A percentile compares a stretch with the other conserved stretches of the same genome.
Conservation (phyloP, 2,888 invertebrate genomes). For the Sturmia bella region DNA sequence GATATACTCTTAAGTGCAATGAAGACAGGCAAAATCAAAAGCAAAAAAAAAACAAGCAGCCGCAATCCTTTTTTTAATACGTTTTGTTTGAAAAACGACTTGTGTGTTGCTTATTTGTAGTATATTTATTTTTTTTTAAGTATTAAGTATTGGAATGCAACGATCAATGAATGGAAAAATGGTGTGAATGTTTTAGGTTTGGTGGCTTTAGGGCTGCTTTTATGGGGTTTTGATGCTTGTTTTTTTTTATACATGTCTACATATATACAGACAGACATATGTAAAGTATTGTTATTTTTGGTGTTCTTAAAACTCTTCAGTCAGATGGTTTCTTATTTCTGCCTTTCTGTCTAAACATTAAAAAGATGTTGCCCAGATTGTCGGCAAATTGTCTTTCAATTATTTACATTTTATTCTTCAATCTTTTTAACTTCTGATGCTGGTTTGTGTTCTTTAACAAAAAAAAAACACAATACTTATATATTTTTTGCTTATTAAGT, state of each 20-base stretch:
- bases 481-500: constrained; percentile 11
- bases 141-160: constrained; percentile 11
- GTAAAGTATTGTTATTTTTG: constrained; percentile 16
- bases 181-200: constrained; percentile 15
- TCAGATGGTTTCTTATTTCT: constrained; percentile 56
- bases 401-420: constrained; percentile 59
- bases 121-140: constrained; percentile 34
- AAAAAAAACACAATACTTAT: background rate
- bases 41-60: constrained; percentile 1
- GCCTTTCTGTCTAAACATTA: constrained; percentile 59
- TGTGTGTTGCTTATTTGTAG: constrained; percentile 49
- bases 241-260: background rate
- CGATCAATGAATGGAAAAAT: background rate
- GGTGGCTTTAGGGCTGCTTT: constrained; percentile 35
- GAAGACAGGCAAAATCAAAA: constrained; percentile 6
- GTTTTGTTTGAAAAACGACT: constrained; percentile 2
- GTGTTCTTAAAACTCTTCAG: constrained; percentile 33
- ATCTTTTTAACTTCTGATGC: constrained; percentile 57
- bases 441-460: constrained; percentile 8
- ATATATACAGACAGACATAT: too few species aligned
- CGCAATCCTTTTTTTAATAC: constrained; percentile 52
- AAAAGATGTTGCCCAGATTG: constrained; percentile 73
- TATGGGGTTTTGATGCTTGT: constrained; percentile 28
- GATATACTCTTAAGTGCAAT: constrained; percentile 9
- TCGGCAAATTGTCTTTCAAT: constrained; percentile 73